Conservation (phyloP, 2,797 vertebrate species). For the Potorous gilbertii region DNA sequence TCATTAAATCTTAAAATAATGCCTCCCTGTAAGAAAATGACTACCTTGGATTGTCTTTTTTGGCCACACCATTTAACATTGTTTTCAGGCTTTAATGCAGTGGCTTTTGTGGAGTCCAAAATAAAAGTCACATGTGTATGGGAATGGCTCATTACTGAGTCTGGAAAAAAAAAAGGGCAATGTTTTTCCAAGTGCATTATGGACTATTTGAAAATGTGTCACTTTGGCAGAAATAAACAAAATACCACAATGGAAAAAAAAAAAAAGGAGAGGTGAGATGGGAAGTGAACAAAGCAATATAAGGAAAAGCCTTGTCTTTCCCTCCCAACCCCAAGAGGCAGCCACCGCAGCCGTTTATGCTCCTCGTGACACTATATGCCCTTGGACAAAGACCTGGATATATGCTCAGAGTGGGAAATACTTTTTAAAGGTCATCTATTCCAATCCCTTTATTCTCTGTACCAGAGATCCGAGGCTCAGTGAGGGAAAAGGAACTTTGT, state of each 20-base stretch:
- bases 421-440: neutral
- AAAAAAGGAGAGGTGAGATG: too few relatives aligned
- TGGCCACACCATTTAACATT: neutral
- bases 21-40: neutral
- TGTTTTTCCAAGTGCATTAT: neutral
- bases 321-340: neutral
- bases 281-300: neutral
- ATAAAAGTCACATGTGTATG: neutral
- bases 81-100: neutral
- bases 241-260: neutral
- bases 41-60: neutral
- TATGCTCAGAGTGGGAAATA: neutral
- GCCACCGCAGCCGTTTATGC: neutral
- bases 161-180: neutral
- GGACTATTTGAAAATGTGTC: neutral
- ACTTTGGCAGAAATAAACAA: neutral
- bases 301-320: neutral
- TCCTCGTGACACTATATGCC: neutral
- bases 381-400: neutral
- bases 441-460: neutral
- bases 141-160: neutral
- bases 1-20: neutral
- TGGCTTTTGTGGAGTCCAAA: neutral
- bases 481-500: neutral
- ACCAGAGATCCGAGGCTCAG: neutral